Base-by-base conservation (phyloP, 1,140 invertebrate species). In the Musca domestica region DNA sequence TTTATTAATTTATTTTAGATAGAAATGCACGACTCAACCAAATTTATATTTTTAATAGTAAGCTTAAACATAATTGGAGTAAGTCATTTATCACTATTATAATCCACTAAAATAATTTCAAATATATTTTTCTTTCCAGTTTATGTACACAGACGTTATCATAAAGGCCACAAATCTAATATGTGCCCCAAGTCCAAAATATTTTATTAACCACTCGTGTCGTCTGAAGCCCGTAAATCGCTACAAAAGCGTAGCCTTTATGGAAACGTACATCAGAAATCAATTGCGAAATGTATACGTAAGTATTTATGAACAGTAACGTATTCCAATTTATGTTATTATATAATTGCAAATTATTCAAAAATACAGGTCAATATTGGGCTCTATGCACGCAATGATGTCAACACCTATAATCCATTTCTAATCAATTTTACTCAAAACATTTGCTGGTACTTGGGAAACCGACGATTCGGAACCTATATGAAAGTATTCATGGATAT, bases 361-460 rank as follows among this genome's bases (percentile, higher is more conserved):
- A 49, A 49, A 49, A 6, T 34, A 3, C 15, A 61, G 56, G 56
- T 34, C 1, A 61, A 61, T 61, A 17, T 61, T 34, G 56, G 27
- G 5, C 19, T 34, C 2, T 34, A 34, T 34, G 27, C 27, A 10
- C 56, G 56, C 7, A 61, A 61, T 61, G 27, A 34, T 61, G 56
- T 30, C 14, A 61, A 61, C 12, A 34, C 12, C 10, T 61, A 34
- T 19, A 61, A 34, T 19, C 56, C 56, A 19, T 61, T 19, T 34
- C 14, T 61, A 10, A n/a, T 61, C 9, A 61, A 61, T 61, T 61
- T 61, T 12, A 61, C 56, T 9, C 6, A 27, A 30, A 61, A 61
- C 20, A 15, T 61, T 17, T 61, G 56, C 7, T 19, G 3, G 9
- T 61, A 34, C 5, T 17, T 61, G 56, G 20, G 34, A 17, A 61